Evolutionary conservation across 2,888 invertebrate genomes (phyloP), one percentile per base, ranked within the genome.

Genomic region (Dorcus parallelipipedus): DNA sequence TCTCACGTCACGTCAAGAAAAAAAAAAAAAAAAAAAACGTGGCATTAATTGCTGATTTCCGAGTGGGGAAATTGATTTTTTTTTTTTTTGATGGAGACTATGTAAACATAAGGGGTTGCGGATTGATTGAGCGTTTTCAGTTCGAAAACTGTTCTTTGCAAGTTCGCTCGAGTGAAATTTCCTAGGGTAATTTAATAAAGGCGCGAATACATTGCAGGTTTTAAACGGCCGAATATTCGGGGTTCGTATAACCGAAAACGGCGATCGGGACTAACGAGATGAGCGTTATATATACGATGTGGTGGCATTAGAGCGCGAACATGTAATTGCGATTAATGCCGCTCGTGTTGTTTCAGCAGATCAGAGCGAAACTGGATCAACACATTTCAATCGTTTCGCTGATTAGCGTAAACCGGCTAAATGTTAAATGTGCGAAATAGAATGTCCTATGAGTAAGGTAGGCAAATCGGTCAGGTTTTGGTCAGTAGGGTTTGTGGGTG

Each of bases 301-400:
- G 26, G 26, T 33, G 43, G 60, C 50, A 60, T 57, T 54, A 60
- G 52, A 57, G 50, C 49, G 57, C 47, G 52, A 50, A 54, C 57
- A 57, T 57, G 54, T 60, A 60, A 54, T 60, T 54, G 57, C 51
- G 56, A 60, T 60, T 57, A 60, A 54, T 54, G 49, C 49, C 49
- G 49, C 50, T 38, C 20, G 54, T 52, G 57, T 57, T 57, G 57
- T 60, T 57, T 53, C 49, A 60, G 52, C 38, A 58, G 45, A 55
- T 54, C 58, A 52, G 45, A 58, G 45, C 58, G 43, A 60, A 61
- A 52, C 52, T 58, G 52, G 56, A 61, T 58, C 41, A 52, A 49
- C 58, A 61, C 52, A 42, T 57, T 60, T 52, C 54, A 60, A 57
- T 57, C 54, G 60, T 54, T 42, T 47, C 33, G 48, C 57, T 60